These are phyloP conservation scores for Sibirionetta formosa DNA, from an alignment of 2,797 vertebrate species.

Conservation along the genomic window DNA sequence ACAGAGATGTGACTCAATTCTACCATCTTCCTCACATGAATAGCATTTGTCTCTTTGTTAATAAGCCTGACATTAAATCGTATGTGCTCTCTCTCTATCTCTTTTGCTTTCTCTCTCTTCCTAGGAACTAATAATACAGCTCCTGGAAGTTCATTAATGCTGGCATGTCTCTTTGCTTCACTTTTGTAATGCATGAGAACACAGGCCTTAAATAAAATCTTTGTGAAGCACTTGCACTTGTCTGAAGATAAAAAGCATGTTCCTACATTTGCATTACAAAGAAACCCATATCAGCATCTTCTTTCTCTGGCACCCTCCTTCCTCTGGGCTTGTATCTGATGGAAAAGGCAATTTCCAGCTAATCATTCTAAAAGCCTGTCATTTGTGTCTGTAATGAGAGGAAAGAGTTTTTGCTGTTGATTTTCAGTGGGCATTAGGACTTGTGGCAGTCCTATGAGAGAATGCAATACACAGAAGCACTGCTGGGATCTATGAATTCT, in stretches of 20 bases:
- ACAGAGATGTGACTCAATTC: conserved; percentile 42
- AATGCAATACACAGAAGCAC: not conserved
- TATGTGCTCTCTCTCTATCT: not conserved
- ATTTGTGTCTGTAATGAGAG: conserved; percentile 56
- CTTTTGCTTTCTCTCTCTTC: not conserved
- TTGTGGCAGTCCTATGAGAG: not conserved
- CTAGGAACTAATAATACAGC: conserved; percentile 26
- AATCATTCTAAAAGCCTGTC: conserved; percentile 59
- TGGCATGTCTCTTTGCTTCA: conserved; percentile 66
- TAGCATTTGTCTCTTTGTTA: conserved; percentile 44
- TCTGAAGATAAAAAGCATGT: conserved; percentile 77
- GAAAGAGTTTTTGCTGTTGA: conserved; percentile 36
- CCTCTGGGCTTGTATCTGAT: conserved; percentile 61
- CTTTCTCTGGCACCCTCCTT: conserved; percentile 49
- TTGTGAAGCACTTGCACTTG: conserved; percentile 71
- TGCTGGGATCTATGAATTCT: not conserved
- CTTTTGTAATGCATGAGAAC: conserved; percentile 71
- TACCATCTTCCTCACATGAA: conserved; percentile 23
- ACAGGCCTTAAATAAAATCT: conserved; percentile 73
- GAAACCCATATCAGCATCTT: conserved; percentile 58
- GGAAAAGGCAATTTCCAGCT: conserved; percentile 69
- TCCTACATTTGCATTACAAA: conserved; percentile 76
- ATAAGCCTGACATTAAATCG: conserved; percentile 44
- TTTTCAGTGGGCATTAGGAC: conserved; percentile 37
- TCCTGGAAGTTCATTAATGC: conserved; percentile 70